Evolutionary conservation across 2,797 vertebrate genomes (phyloP).

Genomic region (Phoebastria nigripes): DNA sequence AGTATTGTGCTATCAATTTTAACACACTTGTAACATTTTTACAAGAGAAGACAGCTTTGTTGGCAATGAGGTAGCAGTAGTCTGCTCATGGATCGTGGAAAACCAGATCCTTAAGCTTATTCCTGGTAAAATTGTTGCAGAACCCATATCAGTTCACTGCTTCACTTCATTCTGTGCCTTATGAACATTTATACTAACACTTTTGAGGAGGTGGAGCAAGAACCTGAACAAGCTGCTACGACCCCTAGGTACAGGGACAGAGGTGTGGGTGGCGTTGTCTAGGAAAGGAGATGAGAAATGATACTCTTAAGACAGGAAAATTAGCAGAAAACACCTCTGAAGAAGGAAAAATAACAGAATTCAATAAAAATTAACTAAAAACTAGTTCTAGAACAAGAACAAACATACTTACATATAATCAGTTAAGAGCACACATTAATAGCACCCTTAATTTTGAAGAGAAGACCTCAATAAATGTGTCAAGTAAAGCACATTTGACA

Average conservation of each 20-base stretch:
- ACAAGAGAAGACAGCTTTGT: not conserved
- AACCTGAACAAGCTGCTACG: not conserved
- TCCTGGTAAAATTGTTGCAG: not conserved
- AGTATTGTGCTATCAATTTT: not conserved
- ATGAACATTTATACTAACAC: not conserved
- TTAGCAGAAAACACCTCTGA: not conserved
- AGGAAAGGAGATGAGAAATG: not conserved
- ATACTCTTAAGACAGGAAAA: not conserved
- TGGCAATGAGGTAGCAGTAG: not conserved
- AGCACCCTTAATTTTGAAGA: not conserved
- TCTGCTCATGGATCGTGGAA: not conserved
- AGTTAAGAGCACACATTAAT: not conserved
- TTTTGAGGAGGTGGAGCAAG: not conserved
- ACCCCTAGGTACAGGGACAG: not conserved
- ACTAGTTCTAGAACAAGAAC: not conserved
- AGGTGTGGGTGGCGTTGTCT: rapidly evolving
- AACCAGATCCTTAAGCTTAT: not conserved
- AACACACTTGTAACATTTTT: not conserved
- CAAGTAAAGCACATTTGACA: not conserved
- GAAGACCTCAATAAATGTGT: not conserved
- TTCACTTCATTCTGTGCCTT: not conserved
- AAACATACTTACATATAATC: not conserved
- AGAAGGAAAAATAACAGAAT: not conserved
- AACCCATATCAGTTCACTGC: not conserved
- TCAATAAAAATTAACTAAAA: not conserved